Evolutionary conservation across 2,888 invertebrate genomes (phyloP).

Genomic region (Meghimatium bilineatum): DNA sequence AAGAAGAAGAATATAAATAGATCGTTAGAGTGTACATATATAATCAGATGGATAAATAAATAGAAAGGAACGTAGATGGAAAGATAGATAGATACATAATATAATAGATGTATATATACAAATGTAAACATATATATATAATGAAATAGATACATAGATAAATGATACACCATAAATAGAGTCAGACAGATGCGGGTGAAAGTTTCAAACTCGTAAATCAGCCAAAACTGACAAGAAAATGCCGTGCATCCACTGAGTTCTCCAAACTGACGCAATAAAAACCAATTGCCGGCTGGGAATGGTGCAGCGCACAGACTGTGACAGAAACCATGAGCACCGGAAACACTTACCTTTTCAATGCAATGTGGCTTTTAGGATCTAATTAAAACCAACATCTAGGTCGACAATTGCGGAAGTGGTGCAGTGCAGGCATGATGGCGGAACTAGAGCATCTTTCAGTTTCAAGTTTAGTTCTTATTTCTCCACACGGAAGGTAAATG

Average conservation of each 20-base stretch:
- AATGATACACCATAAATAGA: too few relatives aligned
- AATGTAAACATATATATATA: too few relatives aligned
- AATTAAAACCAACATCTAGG: slow-evolving; percentile 22
- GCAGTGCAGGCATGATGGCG: neutral
- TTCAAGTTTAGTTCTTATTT: neutral
- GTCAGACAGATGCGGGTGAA: too few relatives aligned
- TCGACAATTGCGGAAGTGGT: neutral
- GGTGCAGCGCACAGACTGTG: neutral
- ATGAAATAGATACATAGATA: too few relatives aligned
- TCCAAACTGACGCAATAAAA: slow-evolving; percentile 1
- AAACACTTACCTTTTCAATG: slow-evolving; percentile 14
- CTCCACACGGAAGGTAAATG: neutral
- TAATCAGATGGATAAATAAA: slow-evolving; percentile 21
- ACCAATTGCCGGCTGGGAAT: neutral
- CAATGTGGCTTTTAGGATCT: slow-evolving; percentile 34
- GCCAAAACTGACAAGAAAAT: too few relatives aligned
- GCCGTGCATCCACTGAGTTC: neutral
- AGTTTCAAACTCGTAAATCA: neutral
- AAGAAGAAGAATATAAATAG: too few relatives aligned
- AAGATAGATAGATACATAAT: slow-evolving; percentile 16
- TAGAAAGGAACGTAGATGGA: slow-evolving; percentile 19
- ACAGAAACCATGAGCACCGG: slow-evolving; percentile 11
- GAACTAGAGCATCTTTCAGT: neutral
- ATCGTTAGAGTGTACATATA: slow-evolving; percentile 12
- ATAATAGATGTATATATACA: neutral